Evolutionary conservation across 2,888 invertebrate species (phyloP).

Genomic region (Protodeltote pygarga): DNA sequence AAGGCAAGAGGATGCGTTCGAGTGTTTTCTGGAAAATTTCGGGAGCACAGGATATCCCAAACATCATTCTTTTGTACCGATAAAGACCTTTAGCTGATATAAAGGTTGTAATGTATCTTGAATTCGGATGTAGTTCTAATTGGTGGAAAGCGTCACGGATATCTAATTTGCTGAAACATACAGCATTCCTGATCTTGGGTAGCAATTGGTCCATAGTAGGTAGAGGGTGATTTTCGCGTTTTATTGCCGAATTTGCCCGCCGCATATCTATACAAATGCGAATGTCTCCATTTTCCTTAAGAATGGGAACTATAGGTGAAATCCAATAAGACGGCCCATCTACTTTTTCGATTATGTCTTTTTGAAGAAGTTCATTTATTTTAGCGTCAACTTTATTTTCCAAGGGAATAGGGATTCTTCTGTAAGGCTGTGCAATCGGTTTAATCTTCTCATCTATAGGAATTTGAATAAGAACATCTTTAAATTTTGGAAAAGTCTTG

Average conservation of each 20-base stretch:
- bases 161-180: constrained; percentile 15
- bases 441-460: constrained; percentile 13
- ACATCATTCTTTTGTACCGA: constrained; percentile 16
- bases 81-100: constrained; percentile 3
- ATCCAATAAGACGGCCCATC: constrained; percentile 35
- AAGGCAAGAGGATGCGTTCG: constrained; percentile 4
- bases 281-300: constrained; percentile 45
- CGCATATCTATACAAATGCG: constrained; percentile 48
- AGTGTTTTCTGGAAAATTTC: constrained; percentile 6
- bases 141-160: constrained; percentile 26
- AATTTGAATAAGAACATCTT: constrained; percentile 15
- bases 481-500: constrained; percentile 44
- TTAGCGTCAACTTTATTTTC: constrained; percentile 35
- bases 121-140: constrained; percentile 10
- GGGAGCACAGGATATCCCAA: constrained; percentile 20
- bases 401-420: constrained; percentile 19
- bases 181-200: constrained; percentile 13
- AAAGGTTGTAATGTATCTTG: constrained; percentile 8
- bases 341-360: constrained; percentile 43
- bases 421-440: constrained; percentile 20
- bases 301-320: constrained; percentile 44
- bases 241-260: constrained; percentile 50
- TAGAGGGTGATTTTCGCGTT: constrained; percentile 47
- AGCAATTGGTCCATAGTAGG: constrained; percentile 47
- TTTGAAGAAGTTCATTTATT: constrained; percentile 32